phyloP scores from a whole-genome alignment of 35 echinoderm and acorn worm genomes.

The Heliocidaris tuberculata region DNA sequence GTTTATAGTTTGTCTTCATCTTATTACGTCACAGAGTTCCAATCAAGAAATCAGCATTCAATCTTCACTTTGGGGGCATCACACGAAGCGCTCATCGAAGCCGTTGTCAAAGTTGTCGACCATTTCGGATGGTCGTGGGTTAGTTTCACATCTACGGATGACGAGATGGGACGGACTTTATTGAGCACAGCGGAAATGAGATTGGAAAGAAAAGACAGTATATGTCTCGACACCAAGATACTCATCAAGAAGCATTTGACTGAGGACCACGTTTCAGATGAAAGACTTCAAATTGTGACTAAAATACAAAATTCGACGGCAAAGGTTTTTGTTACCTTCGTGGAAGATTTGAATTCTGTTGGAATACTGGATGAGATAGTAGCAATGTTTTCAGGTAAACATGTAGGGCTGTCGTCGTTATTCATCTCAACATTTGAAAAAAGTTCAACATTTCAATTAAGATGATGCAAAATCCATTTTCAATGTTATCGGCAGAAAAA shows the following conservation, averaged over 20 bases:
- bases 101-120: neutral
- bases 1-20: neutral
- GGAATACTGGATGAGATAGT: neutral
- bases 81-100: neutral
- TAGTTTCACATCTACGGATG: neutral
- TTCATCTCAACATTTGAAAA: too few species aligned
- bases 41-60: neutral
- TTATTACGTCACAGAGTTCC: neutral
- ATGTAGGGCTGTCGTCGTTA: neutral
- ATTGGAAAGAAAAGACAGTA: neutral
- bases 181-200: neutral
- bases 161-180: neutral
- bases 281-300: neutral
- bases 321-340: neutral
- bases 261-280: neutral
- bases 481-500: too few species aligned
- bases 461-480: too few species aligned
- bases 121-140: constrained; percentile 35
- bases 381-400: neutral
- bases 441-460: too few species aligned
- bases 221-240: neutral
- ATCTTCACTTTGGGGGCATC: neutral
- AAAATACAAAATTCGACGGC: constrained; percentile 6
- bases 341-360: neutral
- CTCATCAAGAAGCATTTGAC: neutral